phyloP scores from a whole-genome alignment of 2,888 invertebrate species.

The Serrognathus titanus region DNA sequence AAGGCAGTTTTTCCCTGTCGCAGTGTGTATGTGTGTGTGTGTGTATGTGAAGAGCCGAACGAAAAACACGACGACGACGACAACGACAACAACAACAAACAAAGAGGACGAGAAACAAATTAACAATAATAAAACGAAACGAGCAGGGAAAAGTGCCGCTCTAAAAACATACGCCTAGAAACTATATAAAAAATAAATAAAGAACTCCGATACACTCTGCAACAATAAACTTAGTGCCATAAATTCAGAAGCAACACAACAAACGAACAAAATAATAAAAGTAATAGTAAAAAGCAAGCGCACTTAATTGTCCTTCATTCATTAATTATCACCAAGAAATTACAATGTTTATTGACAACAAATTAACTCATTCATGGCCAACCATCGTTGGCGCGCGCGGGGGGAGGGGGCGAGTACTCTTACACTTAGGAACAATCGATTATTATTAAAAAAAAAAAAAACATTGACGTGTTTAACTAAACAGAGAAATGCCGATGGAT shows the following conservation, averaged over 20 bases:
- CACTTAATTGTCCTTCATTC: too few relatives aligned
- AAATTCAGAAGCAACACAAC: slow-evolving; percentile 4
- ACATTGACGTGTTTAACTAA: too few relatives aligned
- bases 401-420: too few relatives aligned
- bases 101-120: not conserved
- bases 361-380: too few relatives aligned
- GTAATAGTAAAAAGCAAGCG: too few relatives aligned
- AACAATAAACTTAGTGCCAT: slow-evolving; percentile 19
- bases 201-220: slow-evolving; percentile 6
- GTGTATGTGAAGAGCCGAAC: not conserved
- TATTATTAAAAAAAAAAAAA: too few relatives aligned
- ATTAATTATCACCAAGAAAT: too few relatives aligned
- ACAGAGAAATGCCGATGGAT: too few relatives aligned
- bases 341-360: too few relatives aligned
- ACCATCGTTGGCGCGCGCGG: too few relatives aligned
- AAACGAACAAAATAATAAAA: slow-evolving; percentile 3
- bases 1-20: slow-evolving; percentile 9
- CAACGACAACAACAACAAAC: not conserved
- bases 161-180: slow-evolving; percentile 3
- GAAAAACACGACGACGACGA: not conserved
- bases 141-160: not conserved
- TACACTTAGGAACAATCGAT: too few relatives aligned
- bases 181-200: slow-evolving; percentile 18
- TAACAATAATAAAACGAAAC: not conserved
- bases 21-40: too few relatives aligned